phyloP scores from a whole-genome alignment of 2,797 vertebrate genomes.

The Poeciliopsis presidionis region DNA sequence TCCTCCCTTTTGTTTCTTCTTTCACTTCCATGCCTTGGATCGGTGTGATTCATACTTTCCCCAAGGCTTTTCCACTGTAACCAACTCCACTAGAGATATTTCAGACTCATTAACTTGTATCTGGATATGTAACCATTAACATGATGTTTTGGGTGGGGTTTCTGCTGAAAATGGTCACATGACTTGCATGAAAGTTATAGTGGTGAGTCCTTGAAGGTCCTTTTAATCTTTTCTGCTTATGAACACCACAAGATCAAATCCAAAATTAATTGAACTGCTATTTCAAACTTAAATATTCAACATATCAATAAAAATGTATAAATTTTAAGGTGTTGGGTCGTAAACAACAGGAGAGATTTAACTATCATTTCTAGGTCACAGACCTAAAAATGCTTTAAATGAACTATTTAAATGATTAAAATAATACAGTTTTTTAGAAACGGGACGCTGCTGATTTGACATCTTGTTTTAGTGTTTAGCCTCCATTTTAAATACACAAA shows the following conservation, averaged over 20 bases:
- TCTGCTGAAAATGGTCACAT: conserved; percentile 2
- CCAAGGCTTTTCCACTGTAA: background rate
- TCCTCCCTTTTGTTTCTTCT: background rate
- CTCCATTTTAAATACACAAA: background rate
- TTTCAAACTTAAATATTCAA: background rate
- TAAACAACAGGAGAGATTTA: background rate
- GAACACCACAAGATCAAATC: background rate
- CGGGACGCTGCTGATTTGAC: background rate
- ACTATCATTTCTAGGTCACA: background rate
- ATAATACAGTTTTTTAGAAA: background rate
- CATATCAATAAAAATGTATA: background rate
- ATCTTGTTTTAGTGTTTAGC: background rate
- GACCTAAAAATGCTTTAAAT: background rate
- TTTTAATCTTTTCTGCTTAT: background rate
- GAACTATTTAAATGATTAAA: background rate
- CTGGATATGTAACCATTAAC: background rate
- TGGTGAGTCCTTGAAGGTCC: background rate
- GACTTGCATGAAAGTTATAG: background rate
- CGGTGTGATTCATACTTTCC: background rate
- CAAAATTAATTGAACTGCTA: background rate
- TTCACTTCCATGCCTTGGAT: conserved; percentile 7
- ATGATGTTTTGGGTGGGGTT: background rate
- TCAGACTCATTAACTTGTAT: background rate
- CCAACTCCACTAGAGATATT: conserved; percentile 4
- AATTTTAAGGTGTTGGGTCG: background rate